Percentiles rank a stretch among this genome's conserved stretches.
phyloP scores from a whole-genome alignment of 2,113 vertebrate species.

The Campylomormyrus tamandua region DNA sequence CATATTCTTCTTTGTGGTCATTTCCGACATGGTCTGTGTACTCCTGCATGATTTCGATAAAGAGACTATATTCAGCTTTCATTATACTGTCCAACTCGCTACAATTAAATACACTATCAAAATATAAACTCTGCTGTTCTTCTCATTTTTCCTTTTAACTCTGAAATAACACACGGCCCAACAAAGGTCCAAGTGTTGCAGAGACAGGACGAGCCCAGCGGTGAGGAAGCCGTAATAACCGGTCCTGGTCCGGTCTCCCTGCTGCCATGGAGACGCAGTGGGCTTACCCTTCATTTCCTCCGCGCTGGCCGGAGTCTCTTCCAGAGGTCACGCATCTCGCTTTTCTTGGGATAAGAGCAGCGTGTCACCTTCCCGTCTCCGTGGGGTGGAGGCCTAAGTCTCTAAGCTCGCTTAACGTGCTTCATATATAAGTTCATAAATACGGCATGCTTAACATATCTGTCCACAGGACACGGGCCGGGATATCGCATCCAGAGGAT shows the following conservation, averaged over 20 bases:
- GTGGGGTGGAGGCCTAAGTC: background rate
- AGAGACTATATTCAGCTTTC: background rate
- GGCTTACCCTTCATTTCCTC: background rate
- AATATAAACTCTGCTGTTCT: background rate
- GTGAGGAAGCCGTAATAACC: background rate
- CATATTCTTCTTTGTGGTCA: background rate
- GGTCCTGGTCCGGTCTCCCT: background rate
- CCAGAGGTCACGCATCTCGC: conserved; percentile 12
- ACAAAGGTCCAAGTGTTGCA: background rate
- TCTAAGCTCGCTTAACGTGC: background rate
- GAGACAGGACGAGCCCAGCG: background rate
- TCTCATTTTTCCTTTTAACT: background rate
- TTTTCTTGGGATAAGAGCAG: background rate
- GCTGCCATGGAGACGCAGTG: background rate
- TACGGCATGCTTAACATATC: conserved; percentile 79
- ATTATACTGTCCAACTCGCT: background rate
- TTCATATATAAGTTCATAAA: conserved; percentile 36
- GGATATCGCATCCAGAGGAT: conserved; percentile 73
- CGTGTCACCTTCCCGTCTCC: background rate
- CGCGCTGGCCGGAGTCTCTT: background rate
- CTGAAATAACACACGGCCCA: background rate
- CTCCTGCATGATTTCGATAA: background rate
- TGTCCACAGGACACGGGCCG: conserved; percentile 74
- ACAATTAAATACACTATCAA: background rate
- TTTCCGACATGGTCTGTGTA: background rate